A percentile compares a stretch with the other conserved stretches of the same genome.
phyloP scores from a whole-genome alignment of 1,140 invertebrate genomes.

The Campodea augens region DNA sequence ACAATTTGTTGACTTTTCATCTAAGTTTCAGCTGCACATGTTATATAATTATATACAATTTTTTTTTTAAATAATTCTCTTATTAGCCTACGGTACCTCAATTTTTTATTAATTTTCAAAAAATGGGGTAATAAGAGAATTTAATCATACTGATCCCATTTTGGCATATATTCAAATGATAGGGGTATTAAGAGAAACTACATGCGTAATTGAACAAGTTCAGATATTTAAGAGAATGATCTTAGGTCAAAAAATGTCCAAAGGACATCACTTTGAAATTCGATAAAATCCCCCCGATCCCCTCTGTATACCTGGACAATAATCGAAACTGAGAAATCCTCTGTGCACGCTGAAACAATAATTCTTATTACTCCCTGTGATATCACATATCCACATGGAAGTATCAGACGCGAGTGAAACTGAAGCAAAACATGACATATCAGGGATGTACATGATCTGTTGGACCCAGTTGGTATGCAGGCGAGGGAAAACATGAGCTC shows the following conservation, averaged over 20 bases:
- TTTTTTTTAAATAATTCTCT: no score
- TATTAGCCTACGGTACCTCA: no score
- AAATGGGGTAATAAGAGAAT: no score
- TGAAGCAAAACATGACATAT: slow-evolving; percentile 30
- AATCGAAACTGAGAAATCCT: slow-evolving; percentile 19
- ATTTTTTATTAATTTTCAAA: no score
- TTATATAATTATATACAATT: no score
- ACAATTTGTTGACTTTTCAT: no score
- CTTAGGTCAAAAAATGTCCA: background rate
- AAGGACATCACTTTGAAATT: slow-evolving; percentile 16
- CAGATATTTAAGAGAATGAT: no score
- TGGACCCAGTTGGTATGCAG: slow-evolving; percentile 39
- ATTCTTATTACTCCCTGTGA: slow-evolving; percentile 14
- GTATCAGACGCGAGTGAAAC: slow-evolving; percentile 26
- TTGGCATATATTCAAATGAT: no score
- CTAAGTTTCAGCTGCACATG: no score
- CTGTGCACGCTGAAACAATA: slow-evolving; percentile 16
- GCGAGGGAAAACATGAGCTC: slow-evolving; percentile 25
- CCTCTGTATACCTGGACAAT: slow-evolving; percentile 14
- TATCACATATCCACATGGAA: slow-evolving; percentile 7
- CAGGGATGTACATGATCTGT: slow-evolving; percentile 38
- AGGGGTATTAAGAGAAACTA: no score
- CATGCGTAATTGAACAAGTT: no score
- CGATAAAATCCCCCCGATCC: slow-evolving; percentile 16
- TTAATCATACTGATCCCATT: no score